Percentiles rank a stretch among this genome's conserved stretches.
phyloP scores from a whole-genome alignment of 2,888 invertebrate genomes.

The Calameuta idolon region DNA sequence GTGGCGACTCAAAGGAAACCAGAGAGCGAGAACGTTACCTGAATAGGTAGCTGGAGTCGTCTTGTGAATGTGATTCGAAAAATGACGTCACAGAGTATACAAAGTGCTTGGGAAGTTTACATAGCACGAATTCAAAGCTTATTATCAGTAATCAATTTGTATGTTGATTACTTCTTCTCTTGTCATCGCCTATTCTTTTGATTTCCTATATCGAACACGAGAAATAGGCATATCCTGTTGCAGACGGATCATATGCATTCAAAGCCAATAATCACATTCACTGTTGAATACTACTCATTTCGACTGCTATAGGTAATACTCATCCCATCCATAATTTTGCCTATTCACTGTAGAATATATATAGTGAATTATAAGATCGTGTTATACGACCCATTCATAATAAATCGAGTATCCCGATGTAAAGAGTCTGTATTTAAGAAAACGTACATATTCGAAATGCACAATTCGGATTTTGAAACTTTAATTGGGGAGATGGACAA shows the following conservation, averaged over 20 bases:
- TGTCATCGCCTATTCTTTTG: background rate
- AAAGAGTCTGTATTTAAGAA: background rate
- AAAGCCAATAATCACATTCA: background rate
- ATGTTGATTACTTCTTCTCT: background rate
- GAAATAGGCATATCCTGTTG: background rate
- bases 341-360: background rate
- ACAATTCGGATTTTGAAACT: background rate
- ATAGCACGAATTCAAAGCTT: background rate
- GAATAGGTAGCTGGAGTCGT: too few relatives aligned
- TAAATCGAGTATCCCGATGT: background rate
- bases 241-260: background rate
- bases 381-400: background rate
- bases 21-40: too few relatives aligned
- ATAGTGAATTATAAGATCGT: background rate
- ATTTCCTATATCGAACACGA: background rate
- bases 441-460: background rate
- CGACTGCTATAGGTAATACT: background rate
- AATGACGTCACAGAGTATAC: too few relatives aligned
- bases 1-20: too few relatives aligned
- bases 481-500: background rate
- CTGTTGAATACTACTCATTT: background rate
- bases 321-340: background rate
- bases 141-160: background rate
- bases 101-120: background rate
- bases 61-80: too few relatives aligned